phyloP scores from a whole-genome alignment of 2,888 invertebrate genomes.

The Ectemnius lituratus region DNA sequence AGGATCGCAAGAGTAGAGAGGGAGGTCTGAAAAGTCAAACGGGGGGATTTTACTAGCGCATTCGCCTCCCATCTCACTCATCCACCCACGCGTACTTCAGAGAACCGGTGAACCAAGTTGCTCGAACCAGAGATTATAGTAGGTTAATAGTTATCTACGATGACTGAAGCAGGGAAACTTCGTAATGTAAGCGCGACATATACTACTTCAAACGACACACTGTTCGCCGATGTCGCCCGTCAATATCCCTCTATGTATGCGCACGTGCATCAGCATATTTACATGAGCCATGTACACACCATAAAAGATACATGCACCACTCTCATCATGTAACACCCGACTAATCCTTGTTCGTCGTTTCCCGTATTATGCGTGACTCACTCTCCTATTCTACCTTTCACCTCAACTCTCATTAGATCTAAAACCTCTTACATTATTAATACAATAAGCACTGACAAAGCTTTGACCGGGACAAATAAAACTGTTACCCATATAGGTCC shows the following conservation, averaged over 20 bases:
- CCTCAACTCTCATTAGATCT: too few relatives aligned
- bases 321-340: not conserved
- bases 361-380: too few relatives aligned
- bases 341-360: too few relatives aligned
- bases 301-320: not conserved
- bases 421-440: too few relatives aligned
- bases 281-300: not conserved
- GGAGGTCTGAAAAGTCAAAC: constrained; percentile 36
- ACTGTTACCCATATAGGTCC: too few relatives aligned
- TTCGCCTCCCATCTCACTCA: constrained; percentile 14
- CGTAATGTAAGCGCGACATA: constrained; percentile 21
- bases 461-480: too few relatives aligned
- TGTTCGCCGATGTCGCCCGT: not conserved
- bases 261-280: constrained; percentile 1
- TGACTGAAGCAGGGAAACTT: constrained; percentile 19
- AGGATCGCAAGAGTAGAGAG: constrained; percentile 11
- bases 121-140: constrained; percentile 39
- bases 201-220: not conserved
- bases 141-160: constrained; percentile 34
- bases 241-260: not conserved
- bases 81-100: too few relatives aligned
- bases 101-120: constrained; percentile 25
- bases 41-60: constrained; percentile 33
- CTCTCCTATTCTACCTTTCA: too few relatives aligned
- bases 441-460: too few relatives aligned